Evolutionary conservation across 2,113 vertebrate genomes (phyloP).

Genomic region (Crocuta crocuta): DNA sequence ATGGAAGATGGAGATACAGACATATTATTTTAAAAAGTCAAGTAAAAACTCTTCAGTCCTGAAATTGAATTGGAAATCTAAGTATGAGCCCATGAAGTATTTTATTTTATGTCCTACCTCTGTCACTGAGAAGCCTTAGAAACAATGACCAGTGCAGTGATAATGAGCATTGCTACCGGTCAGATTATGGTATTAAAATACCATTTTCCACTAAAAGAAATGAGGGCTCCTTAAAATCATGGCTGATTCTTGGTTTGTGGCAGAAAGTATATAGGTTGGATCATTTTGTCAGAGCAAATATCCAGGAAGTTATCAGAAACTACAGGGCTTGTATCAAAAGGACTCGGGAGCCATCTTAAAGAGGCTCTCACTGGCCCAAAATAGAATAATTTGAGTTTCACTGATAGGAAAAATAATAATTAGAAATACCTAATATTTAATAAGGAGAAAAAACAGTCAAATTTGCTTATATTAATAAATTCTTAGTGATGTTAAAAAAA

Average conservation of each 20-base stretch:
- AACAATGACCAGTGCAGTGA: neutral
- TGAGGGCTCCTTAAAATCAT: neutral
- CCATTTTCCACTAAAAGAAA: neutral
- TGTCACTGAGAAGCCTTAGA: neutral
- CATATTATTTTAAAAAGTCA: neutral
- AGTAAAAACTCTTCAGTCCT: conserved; percentile 7
- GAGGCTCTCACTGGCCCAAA: neutral
- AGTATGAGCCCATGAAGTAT: neutral
- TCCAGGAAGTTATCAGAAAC: neutral
- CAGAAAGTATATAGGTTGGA: neutral
- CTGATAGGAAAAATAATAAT: neutral
- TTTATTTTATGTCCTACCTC: neutral
- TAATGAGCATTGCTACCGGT: neutral
- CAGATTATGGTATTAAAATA: conserved; percentile 9
- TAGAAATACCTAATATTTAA: neutral
- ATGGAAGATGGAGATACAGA: neutral
- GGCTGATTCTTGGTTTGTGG: neutral
- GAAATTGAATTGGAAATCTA: neutral
- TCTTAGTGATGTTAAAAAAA: conserved; percentile 35
- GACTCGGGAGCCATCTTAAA: neutral
- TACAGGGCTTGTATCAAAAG: neutral
- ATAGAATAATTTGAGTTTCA: neutral
- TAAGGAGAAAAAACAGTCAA: neutral
- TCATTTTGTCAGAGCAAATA: neutral
- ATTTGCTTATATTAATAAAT: neutral